Base-by-base conservation (phyloP, 2,113 vertebrate genomes). In the Microcebus griseorufus region DNA sequence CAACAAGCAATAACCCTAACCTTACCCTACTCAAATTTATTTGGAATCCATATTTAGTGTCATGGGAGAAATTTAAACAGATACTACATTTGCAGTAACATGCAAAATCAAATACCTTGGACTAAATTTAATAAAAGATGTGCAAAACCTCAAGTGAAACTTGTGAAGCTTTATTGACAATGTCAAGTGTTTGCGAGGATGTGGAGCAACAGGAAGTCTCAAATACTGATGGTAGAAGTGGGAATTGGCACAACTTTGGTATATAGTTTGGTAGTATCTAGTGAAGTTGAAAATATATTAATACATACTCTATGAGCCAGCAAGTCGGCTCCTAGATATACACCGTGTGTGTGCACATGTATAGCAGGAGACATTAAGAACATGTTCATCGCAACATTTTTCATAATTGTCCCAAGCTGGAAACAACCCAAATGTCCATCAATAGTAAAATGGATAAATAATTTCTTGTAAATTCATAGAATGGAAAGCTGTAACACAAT, bases 141-240 rank as follows among this genome's bases (percentile, higher is more conserved):
- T 93, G 5, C 39, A 64, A 94, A 91, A 76, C 22, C 32, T 83
- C 9, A 88, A 48, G 51, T 10, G 23, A 83, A 78, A 83, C 6
- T 53, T 91, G 58, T 58, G 64, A 92, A 92, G 11, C 9, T 87
- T 92, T 94, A 62, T 78, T 94, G 76, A 78, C 39, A 78, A 45
- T 79, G 58, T 42, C 39, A 65, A 76, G 29, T 82, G 51, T 73
- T 86, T 94, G 22, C 80, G 23, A 86, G 20, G 39, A 73, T 37
- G 17, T 42, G 17, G 72, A 69, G 13, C 75, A 86, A 80, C 20
- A 87, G 67, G 17, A 90, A 82, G 4, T 81, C 51, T 78, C 45
- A 85, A 39, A 75, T 72, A 67, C 51, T 92, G n/a, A 78, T 60
- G 60, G 9, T 45, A 27, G 62, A 88, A 94, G n/a, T 78, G 42